Evolutionary conservation across 2,888 invertebrate species (phyloP).

Genomic region (Terebella lapidaria): DNA sequence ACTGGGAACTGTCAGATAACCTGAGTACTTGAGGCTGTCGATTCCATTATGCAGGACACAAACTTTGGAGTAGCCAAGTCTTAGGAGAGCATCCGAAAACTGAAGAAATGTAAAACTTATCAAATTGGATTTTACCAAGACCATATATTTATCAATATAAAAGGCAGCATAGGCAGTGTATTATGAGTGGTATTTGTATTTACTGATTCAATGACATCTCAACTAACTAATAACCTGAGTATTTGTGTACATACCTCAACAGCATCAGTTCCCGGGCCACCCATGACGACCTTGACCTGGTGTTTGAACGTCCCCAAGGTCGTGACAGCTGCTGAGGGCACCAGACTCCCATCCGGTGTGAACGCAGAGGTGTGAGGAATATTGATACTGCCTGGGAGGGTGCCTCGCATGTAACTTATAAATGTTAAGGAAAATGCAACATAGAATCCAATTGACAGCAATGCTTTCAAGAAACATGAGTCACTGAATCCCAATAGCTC

Average conservation of each 20-base stretch:
- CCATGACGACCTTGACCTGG: conserved; percentile 72
- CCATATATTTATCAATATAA: no score
- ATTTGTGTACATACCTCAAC: conserved; percentile 53
- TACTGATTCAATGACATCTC: not conserved
- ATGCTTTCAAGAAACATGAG: no score
- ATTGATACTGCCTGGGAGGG: conserved; percentile 77
- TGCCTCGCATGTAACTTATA: conserved; percentile 70
- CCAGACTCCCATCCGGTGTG: conserved; percentile 65
- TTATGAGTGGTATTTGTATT: not conserved
- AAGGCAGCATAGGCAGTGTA: no score
- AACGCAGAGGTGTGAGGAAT: conserved; percentile 74
- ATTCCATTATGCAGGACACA: conserved; percentile 85
- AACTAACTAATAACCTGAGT: no score
- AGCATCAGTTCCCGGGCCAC: conserved; percentile 68
- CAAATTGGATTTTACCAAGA: no score
- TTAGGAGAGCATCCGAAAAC: conserved; percentile 82
- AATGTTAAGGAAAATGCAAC: not conserved
- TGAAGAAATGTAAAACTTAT: conserved; percentile 54
- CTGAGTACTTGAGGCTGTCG: conserved; percentile 62
- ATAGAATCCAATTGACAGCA: no score
- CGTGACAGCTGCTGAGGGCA: conserved; percentile 59
- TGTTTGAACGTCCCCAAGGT: conserved; percentile 60
- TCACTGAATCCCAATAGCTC: no score
- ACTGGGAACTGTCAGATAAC: conserved; percentile 55
- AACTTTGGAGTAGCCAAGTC: conserved; percentile 71